Base-by-base conservation (phyloP, 2,113 vertebrate species). In the Ammodytes dubius region DNA sequence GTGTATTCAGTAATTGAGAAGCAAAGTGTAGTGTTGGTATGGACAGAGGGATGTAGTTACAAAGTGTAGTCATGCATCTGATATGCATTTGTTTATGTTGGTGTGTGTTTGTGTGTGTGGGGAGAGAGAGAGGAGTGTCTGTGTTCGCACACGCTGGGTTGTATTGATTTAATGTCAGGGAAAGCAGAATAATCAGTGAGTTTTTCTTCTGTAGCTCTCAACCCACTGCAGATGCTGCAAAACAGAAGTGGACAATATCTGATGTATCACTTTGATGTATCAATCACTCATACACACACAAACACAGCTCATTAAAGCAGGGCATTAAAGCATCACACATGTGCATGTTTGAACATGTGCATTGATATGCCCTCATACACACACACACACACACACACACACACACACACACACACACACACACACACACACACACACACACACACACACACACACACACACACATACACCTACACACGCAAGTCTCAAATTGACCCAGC, bases 131-230 rank as follows among this genome's bases (percentile, higher is more conserved):
- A 19, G 59, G 59, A 10, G 65, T 66, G 39, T 46, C 3, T 45
- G 6, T 60, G 65, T 43, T 57, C 67, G 11, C 66, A 58, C 64
- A 35, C 37, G 47, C 78, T 50, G 39, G 8, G 11, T 27, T 54
- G 15, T 46, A 90, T 90, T 81, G 89, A 89, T 81, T 88, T 84
- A 61, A 73, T 72, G 82, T 81, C 73, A 81, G 65, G 0, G 3
- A 77, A 70, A 89, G 72, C 50, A 40, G 70, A 76, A 84, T 84
- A 83, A 83, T 86, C 59, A 68, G 73, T 82, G 81, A 60, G 49
- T 74, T 83, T 81, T 85, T 70, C 60, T 59, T 69, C 19, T 72
- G 53, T 70, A 42, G 72, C 60, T 58, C 53, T 70, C 52, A 61
- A 53, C 60, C 13, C 56, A 68, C 57, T 9, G 15, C 27, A 49